phyloP scores from a whole-genome alignment of 2,113 vertebrate genomes.

The Nipponia nippon region DNA sequence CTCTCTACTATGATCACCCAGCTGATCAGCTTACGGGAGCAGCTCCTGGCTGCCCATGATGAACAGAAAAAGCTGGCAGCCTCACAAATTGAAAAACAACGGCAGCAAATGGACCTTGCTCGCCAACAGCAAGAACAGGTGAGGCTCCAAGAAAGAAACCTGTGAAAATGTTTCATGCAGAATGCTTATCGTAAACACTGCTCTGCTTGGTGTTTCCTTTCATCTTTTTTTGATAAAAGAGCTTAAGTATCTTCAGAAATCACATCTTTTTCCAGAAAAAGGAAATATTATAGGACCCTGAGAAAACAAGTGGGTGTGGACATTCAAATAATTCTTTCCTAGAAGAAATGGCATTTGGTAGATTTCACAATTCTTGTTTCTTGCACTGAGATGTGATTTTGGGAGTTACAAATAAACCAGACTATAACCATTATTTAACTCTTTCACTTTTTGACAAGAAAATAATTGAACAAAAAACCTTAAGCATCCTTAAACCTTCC shows the following conservation, averaged over 20 bases:
- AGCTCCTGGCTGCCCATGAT: conserved; percentile 95
- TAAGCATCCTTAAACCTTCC: neutral
- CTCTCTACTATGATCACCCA: conserved; percentile 98
- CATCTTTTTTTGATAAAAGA: neutral
- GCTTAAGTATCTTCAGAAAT: neutral
- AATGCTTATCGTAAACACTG: neutral
- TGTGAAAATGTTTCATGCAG: neutral
- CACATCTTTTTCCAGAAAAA: neutral
- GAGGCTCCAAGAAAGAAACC: conserved; percentile 59
- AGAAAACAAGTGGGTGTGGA: neutral
- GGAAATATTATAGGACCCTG: neutral
- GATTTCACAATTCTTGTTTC: neutral
- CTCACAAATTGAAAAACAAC: conserved; percentile 98
- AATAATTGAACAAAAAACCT: neutral
- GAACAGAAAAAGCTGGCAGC: conserved; percentile 99
- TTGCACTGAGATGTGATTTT: neutral
- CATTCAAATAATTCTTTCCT: neutral
- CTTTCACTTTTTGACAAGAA: neutral
- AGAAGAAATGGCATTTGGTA: neutral
- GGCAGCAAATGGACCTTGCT: conserved; percentile 99
- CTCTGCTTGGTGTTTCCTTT: neutral
- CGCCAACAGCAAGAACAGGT: conserved; percentile 99
- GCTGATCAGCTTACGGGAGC: conserved; percentile 97
- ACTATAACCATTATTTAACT: neutral
- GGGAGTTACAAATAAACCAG: neutral